Base-by-base conservation (phyloP, 2,113 vertebrate species). In the Etheostoma spectabile region DNA sequence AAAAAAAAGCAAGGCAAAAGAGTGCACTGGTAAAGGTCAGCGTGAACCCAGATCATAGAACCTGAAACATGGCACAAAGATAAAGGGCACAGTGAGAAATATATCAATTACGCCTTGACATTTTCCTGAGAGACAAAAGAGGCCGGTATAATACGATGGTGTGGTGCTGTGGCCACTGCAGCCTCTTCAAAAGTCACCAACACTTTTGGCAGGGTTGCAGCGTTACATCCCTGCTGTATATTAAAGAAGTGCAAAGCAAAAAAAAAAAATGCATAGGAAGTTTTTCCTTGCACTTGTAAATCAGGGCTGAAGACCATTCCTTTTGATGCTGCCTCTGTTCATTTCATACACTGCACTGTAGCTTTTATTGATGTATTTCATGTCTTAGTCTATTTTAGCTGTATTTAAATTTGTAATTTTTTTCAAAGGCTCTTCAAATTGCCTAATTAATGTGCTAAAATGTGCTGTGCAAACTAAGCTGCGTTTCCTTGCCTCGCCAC, bases 61-160 rank as follows among this genome's bases (percentile, higher is more conserved):
- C 67, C 87, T 92, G 85, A 88, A 93, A 93, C 92, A 93, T 79
- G 89, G 92, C 77, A 63, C 85, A 85, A 66, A 86, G 92, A 95
- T 95, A 93, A 93, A 91, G 84, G 77, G 77, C 87, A 80, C 76
- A 38, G 79, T 87, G 88, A 91, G 90, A 95, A 94, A 94, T 94
- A 94, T 94, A 94, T 94, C 93, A 94, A 93, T 94, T 93, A 92
- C 91, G 84, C 67, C 86, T 68, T 95, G 94, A 95, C 94, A 95
- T 95, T 95, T 95, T 93, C 91, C 85, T 88, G 64, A 89, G 90
- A 93, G 92, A 92, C 93, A 92, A 92, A 93, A 86, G 91, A 84
- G 22, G 74, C 71, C 62, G 59, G 65, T 89, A 84, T 84, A 93
- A 83, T 68, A 83, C 49, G 24, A 83, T 77, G 80, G 81, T 51